Percentiles rank a stretch among this genome's conserved stretches.
These are phyloP conservation scores for Athetis lepigone DNA, from an alignment of 2,888 invertebrate species.

Conservation along the genomic window DNA sequence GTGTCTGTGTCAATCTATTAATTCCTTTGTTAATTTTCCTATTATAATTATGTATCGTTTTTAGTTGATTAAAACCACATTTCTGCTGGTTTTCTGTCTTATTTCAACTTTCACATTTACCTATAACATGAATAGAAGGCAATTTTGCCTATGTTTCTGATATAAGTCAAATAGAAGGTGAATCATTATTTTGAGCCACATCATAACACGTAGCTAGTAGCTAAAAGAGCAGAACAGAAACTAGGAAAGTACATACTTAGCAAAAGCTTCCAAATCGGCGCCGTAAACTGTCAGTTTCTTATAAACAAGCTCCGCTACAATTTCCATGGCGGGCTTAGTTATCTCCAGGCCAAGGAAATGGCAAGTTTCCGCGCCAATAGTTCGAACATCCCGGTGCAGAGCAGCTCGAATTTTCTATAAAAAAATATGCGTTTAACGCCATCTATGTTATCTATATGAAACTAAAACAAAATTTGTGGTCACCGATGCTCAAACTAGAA, in stretches of 20 bases:
- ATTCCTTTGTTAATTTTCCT: no score
- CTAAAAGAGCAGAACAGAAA: background rate
- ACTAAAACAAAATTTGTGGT: slow-evolving; percentile 12
- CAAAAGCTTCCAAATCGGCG: slow-evolving; percentile 92
- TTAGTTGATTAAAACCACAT: no score
- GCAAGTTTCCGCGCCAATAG: slow-evolving; percentile 90
- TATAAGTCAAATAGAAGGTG: no score
- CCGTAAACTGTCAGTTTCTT: slow-evolving; percentile 90
- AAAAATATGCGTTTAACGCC: slow-evolving; percentile 51
- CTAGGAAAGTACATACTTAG: slow-evolving; percentile 86
- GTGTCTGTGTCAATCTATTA: no score
- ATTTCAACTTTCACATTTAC: no score
- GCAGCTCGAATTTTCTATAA: slow-evolving; percentile 91
- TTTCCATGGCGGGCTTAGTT: slow-evolving; percentile 89
- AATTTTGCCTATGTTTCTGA: no score
- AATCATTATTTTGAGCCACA: no score
- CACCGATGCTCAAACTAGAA: background rate
- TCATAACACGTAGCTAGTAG: no score
- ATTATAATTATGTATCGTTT: no score
- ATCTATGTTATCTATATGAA: slow-evolving; percentile 56
- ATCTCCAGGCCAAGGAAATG: slow-evolving; percentile 87
- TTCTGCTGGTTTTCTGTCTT: no score
- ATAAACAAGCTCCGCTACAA: slow-evolving; percentile 91
- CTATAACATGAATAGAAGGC: no score
- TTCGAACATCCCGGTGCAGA: slow-evolving; percentile 88